Conservation (phyloP, 2,113 vertebrate species). For the Lontra canadensis region DNA sequence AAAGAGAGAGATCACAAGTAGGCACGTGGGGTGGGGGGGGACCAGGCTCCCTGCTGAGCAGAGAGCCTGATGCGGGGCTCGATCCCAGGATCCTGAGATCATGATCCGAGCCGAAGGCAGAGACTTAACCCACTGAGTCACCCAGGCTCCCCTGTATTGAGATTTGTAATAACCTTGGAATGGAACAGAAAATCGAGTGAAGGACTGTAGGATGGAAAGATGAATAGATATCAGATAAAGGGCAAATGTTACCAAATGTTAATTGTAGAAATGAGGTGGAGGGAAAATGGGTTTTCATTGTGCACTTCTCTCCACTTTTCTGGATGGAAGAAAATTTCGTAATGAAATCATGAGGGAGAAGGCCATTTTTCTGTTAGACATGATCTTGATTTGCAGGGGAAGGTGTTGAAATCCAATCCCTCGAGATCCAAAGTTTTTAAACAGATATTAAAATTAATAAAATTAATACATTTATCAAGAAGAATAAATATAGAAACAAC, state of each 20-base stretch:
- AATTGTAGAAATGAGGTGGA: not conserved
- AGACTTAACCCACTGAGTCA: no score
- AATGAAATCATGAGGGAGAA: not conserved
- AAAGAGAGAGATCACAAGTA: no score
- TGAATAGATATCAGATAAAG: not conserved
- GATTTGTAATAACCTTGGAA: not conserved
- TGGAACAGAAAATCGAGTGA: not conserved
- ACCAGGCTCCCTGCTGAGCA: no score
- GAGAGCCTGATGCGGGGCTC: no score
- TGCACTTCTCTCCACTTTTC: not conserved
- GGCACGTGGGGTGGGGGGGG: no score
- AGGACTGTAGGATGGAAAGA: not conserved
- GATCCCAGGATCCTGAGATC: no score
- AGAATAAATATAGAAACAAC: not conserved
- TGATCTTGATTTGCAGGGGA: not conserved
- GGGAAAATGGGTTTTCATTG: not conserved
- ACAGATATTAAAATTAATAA: not conserved
- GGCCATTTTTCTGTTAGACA: not conserved
- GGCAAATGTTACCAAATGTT: not conserved
- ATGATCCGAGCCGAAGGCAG: no score
- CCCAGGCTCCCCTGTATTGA: not conserved
- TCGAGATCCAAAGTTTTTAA: not conserved
- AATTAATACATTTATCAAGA: not conserved
- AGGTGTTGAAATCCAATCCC: not conserved
- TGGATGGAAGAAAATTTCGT: not conserved